Conservation (phyloP, 2,888 invertebrate genomes). For the Aspidapion aeneum region DNA sequence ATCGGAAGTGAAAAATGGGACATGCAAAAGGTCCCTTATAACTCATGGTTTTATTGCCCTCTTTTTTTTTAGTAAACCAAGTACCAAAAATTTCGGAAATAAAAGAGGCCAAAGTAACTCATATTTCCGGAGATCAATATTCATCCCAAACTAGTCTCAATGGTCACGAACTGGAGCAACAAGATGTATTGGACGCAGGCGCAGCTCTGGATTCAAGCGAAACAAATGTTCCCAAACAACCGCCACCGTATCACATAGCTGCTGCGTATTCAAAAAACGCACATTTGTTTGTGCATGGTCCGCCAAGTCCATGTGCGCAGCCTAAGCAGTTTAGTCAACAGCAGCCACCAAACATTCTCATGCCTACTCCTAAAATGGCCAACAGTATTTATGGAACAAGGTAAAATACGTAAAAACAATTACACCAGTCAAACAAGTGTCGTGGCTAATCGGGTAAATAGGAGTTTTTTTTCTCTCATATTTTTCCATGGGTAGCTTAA, state of each 20-base stretch:
- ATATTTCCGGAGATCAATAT: conserved; percentile 34
- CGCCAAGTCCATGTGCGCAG: conserved; percentile 39
- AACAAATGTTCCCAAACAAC: conserved; percentile 50
- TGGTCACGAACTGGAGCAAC: conserved; percentile 25
- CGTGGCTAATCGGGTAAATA: no score
- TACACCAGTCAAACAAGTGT: no score
- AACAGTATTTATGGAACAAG: conserved; percentile 12
- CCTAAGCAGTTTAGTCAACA: conserved; percentile 41
- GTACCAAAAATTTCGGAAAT: conserved; percentile 42
- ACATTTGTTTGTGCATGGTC: conserved; percentile 53
- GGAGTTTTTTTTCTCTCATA: no score
- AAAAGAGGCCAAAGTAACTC: conserved; percentile 48
- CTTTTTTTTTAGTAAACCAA: conserved; percentile 23
- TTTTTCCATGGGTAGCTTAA: no score
- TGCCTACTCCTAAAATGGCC: conserved; percentile 39
- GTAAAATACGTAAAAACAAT: conserved; percentile 15
- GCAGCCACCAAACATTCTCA: conserved; percentile 39
- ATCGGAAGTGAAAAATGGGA: no score
- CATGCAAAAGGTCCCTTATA: no score
- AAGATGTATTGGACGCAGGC: conserved; percentile 28
- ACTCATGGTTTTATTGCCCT: no score
- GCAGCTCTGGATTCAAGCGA: conserved; percentile 27
- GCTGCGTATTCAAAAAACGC: conserved; percentile 80
- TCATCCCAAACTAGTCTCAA: conserved; percentile 33
- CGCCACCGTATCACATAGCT: conserved; percentile 83